Conservation (phyloP, 2,888 invertebrate species). For the Apotomis capreana region DNA sequence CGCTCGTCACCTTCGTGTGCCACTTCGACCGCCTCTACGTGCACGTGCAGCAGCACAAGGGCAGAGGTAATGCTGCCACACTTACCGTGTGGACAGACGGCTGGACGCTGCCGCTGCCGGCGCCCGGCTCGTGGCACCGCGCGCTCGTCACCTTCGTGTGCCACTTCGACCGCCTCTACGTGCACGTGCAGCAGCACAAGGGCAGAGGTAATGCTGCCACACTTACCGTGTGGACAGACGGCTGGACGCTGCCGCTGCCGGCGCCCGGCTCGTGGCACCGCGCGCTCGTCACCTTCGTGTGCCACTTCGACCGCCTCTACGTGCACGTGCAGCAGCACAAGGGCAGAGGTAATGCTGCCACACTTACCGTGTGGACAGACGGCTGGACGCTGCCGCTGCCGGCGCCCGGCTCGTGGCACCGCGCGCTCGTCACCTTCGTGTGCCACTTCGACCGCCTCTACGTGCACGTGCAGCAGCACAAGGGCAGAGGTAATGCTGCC, state of each 20-base stretch:
- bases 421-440: conserved; percentile 63
- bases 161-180: conserved; percentile 69
- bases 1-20: conserved; percentile 63
- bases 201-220: conserved; percentile 34
- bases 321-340: conserved; percentile 60
- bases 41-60: conserved; percentile 55
- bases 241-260: conserved; percentile 59
- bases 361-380: neutral
- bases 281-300: conserved; percentile 64
- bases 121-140: conserved; percentile 61
- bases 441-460: conserved; percentile 69
- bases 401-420: conserved; percentile 61
- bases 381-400: conserved; percentile 60
- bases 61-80: conserved; percentile 33
- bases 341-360: conserved; percentile 31
- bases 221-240: conserved; percentile 16
- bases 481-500: conserved; percentile 39
- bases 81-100: conserved; percentile 32
- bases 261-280: conserved; percentile 61
- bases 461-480: conserved; percentile 60
- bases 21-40: conserved; percentile 71
- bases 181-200: conserved; percentile 58
- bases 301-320: conserved; percentile 68
- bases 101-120: conserved; percentile 59
- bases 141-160: conserved; percentile 65